Evolutionary conservation across 2,113 vertebrate genomes (phyloP).

Genomic region (Ancistrus triradiatus): DNA sequence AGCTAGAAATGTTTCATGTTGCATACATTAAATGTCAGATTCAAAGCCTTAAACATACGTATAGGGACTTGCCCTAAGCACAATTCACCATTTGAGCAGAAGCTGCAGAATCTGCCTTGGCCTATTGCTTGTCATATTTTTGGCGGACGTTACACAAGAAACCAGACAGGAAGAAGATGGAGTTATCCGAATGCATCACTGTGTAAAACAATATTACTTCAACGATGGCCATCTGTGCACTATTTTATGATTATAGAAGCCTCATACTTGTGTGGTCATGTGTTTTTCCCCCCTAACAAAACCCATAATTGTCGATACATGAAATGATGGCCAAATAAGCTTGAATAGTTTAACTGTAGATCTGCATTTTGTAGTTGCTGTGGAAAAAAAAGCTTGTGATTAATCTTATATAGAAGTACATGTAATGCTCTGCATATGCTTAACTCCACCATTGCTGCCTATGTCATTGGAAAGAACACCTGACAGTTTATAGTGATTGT

Average conservation of each 20-base stretch:
- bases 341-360: conserved; percentile 19
- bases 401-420: conserved; percentile 54
- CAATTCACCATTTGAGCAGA: conserved; percentile 64
- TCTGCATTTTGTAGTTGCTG: conserved; percentile 50
- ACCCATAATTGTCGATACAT: conserved; percentile 17
- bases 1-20: conserved; percentile 40
- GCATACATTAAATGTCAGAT: conserved; percentile 59
- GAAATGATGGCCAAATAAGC: conserved; percentile 42
- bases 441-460: conserved; percentile 68
- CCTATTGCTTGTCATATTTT: conserved; percentile 35
- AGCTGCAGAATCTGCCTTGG: conserved; percentile 52
- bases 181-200: conserved; percentile 59
- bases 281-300: conserved; percentile 5
- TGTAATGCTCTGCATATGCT: conserved; percentile 61
- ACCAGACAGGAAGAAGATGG: conserved; percentile 44
- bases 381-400: conserved; percentile 57
- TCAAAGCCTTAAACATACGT: conserved; percentile 73
- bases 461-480: conserved; percentile 53
- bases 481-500: conserved; percentile 54
- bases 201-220: conserved; percentile 62
- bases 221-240: conserved; percentile 52
- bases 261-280: conserved; percentile 37
- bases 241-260: conserved; percentile 48
- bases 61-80: conserved; percentile 69
- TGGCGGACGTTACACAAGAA: conserved; percentile 45